Conservation (phyloP, 2,888 invertebrate genomes). For the Apotomis turbidana region DNA sequence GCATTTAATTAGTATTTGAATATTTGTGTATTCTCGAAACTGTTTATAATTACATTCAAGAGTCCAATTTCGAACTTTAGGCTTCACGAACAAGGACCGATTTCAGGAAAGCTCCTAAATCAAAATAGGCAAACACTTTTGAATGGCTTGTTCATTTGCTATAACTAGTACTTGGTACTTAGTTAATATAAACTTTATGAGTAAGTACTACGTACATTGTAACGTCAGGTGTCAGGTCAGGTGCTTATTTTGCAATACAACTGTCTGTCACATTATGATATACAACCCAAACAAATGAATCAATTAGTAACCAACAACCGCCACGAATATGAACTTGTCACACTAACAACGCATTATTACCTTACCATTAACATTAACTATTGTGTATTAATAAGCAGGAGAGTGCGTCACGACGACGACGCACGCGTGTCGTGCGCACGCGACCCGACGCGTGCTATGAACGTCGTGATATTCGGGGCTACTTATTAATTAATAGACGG, state of each 20-base stretch:
- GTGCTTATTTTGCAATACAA: conserved; percentile 1
- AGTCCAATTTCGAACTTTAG: too few species aligned
- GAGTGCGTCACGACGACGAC: conserved; percentile 43
- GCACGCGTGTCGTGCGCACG: conserved; percentile 49
- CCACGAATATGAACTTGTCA: conserved; percentile 24
- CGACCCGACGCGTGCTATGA: conserved; percentile 45
- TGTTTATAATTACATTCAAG: too few species aligned
- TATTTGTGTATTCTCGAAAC: too few species aligned
- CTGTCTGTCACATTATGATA: not conserved
- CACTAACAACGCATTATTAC: conserved; percentile 21
- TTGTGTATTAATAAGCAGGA: conserved; percentile 28
- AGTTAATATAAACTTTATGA: too few species aligned
- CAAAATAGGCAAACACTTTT: too few species aligned
- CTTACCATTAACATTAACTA: conserved; percentile 28
- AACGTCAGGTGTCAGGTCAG: not conserved
- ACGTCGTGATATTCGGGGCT: conserved; percentile 27
- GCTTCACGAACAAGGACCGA: too few species aligned
- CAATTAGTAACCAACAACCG: conserved; percentile 15
- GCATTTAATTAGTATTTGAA: too few species aligned
- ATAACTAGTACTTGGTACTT: not conserved
- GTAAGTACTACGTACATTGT: not conserved
- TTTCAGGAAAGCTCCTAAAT: too few species aligned
- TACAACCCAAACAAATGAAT: conserved; percentile 4
- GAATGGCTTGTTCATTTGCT: too few species aligned
- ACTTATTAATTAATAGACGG: conserved; percentile 31